phyloP scores from a whole-genome alignment of 2,113 vertebrate genomes.

The Oryctolagus cuniculus region DNA sequence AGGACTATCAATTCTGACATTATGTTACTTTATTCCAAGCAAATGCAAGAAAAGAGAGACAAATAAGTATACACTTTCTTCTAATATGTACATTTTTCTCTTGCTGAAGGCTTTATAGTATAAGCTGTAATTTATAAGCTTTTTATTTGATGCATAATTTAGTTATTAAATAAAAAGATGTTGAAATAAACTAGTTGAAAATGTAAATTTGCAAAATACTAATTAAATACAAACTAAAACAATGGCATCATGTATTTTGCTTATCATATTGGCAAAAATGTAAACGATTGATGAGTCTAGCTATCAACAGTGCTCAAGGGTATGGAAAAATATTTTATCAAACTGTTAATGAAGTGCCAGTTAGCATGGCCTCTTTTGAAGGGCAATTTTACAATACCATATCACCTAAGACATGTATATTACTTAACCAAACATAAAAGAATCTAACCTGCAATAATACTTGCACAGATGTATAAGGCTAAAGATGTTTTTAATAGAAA shows the following conservation, averaged over 20 bases:
- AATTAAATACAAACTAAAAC: conserved; percentile 22
- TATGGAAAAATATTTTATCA: conserved; percentile 24
- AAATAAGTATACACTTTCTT: not conserved
- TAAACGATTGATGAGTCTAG: not conserved
- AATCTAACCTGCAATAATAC: conserved; percentile 29
- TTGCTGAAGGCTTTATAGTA: not conserved
- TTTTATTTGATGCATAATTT: conserved; percentile 2
- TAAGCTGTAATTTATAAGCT: not conserved
- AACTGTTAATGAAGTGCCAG: not conserved
- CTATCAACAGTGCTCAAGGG: not conserved
- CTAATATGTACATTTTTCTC: not conserved
- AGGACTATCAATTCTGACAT: not conserved
- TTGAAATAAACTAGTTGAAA: conserved; percentile 7
- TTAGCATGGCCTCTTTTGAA: not conserved
- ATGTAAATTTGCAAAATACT: not conserved
- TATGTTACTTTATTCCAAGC: not conserved
- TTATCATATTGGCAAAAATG: conserved; percentile 3
- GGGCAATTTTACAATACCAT: not conserved
- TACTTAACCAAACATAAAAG: not conserved
- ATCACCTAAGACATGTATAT: not conserved
- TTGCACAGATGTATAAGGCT: not conserved
- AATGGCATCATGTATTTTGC: not conserved
- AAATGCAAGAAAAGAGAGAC: conserved; percentile 1
- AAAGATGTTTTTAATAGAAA: not conserved
- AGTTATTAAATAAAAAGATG: conserved; percentile 18